Evolutionary conservation across 2,797 vertebrate species (phyloP), one percentile per base, ranked within the genome.

Genomic region (Australoheros facetus): DNA sequence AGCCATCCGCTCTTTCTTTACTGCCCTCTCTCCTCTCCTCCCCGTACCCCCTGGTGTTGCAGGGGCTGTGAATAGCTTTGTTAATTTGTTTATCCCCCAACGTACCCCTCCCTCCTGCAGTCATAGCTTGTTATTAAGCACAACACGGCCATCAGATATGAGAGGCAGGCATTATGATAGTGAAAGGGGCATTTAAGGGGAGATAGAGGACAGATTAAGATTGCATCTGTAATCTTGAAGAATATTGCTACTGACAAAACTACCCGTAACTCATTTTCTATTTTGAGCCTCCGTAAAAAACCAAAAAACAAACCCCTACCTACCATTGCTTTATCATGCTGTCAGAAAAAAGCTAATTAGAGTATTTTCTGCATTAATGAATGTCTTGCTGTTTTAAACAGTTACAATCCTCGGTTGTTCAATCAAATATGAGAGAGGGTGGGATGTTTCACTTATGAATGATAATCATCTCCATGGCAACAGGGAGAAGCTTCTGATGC

Each of bases 61-160:
- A 79, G 73, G 86, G 85, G 79, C 91, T 87, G 89, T 45, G 89
- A 91, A 95, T 92, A 87, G 92, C 93, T 93, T 94, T 93, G 92
- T 93, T 95, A 93, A 95, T 95, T 94, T 95, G 94, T 94, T 94
- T 93, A 92, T 92, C 89, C 92, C 92, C 90, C 85, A 85, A 79
- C 55, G 81, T 79, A 66, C 88, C 84, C 88, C 88, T 92, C 91
- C 91, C 86, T 90, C 83, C 80, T 16, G 88, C 86, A 79, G 85
- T 81, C 82, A 69, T 77, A 74, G 88, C 92, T 92, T 91, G 91
- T 95, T 93, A 94, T 94, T 93, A 93, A 92, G 89, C 92, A 89
- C 89, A 91, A 90, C 93, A 87, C 83, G 86, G 79, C 87, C 92
- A 94, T 95, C 94, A 93, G 93, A 95, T 94, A 94, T 86, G 89